A percentile compares a stretch with the other conserved stretches of the same genome.
Conservation (phyloP, 2,888 invertebrate genomes). For the Rotaria sp. region DNA sequence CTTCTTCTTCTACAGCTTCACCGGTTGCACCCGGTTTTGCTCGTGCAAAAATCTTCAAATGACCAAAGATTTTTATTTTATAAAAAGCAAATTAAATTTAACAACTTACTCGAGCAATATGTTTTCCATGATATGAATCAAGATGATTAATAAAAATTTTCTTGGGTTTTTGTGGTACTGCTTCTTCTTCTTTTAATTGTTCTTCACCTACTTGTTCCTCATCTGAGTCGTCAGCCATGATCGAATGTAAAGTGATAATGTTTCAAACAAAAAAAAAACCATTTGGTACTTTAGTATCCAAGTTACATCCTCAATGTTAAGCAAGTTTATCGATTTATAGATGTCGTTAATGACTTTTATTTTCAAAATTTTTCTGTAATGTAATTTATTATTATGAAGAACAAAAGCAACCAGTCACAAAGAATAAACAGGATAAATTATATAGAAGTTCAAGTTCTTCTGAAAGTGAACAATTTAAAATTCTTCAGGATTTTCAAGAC, state of each 20-base stretch:
- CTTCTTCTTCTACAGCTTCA: background rate
- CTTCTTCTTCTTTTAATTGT: background rate
- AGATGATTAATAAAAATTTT: conserved; percentile 37
- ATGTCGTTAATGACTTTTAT: background rate
- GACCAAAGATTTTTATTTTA: background rate
- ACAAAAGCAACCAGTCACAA: no score
- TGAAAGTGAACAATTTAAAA: no score
- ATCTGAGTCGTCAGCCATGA: background rate
- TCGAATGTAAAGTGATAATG: background rate
- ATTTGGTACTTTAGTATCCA: background rate
- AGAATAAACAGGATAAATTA: no score
- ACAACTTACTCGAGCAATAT: conserved; percentile 34
- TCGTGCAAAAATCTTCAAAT: conserved; percentile 3
- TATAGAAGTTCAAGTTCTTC: no score
- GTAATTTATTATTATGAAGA: no score
- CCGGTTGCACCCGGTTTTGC: background rate
- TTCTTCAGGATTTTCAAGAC: no score
- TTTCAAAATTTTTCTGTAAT: no score
- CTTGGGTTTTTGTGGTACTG: conserved; percentile 17
- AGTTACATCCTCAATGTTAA: background rate
- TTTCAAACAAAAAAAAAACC: background rate
- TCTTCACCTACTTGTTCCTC: background rate
- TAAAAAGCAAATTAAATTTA: no score
- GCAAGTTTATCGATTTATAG: background rate
- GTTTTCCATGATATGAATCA: conserved; percentile 36